phyloP scores from a whole-genome alignment of 1,140 invertebrate species.

The Drosophila pseudoananassae region DNA sequence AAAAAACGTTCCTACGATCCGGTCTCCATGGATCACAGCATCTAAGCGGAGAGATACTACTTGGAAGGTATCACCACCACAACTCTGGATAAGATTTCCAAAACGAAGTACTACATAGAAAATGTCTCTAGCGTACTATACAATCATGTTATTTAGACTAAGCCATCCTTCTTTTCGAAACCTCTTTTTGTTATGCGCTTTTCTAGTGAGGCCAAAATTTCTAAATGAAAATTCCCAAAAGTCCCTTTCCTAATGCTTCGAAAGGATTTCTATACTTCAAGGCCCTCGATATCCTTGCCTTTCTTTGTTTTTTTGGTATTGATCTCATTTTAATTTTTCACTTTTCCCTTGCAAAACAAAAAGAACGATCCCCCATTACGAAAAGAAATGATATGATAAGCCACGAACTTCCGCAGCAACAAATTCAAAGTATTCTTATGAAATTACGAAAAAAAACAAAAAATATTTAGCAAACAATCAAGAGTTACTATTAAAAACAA shows the following conservation, averaged over 20 bases:
- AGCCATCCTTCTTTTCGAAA: constrained; percentile 15
- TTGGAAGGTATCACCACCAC: not conserved
- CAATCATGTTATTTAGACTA: constrained; percentile 23
- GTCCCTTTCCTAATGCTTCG: constrained; percentile 13
- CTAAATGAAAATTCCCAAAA: not conserved
- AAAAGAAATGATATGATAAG: constrained; percentile 40
- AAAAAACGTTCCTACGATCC: constrained; percentile 80
- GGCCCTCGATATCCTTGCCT: constrained; percentile 18
- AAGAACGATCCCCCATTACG: constrained; percentile 15
- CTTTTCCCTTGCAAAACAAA: constrained; percentile 57
- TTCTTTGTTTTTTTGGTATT: constrained; percentile 64
- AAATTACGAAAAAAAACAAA: constrained; percentile 67
- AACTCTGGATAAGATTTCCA: constrained; percentile 10
- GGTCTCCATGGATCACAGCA: constrained; percentile 79
- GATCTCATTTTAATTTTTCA: constrained; percentile 77
- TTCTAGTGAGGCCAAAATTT: constrained; percentile 13
- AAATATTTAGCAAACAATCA: constrained; percentile 35
- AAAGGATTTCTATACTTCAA: constrained; percentile 21
- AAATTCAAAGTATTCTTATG: constrained; percentile 76
- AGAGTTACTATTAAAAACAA: constrained; percentile 53
- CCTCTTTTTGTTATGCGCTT: constrained; percentile 13
- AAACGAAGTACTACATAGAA: constrained; percentile 1
- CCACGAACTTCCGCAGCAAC: constrained; percentile 66
- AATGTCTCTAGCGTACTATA: constrained; percentile 4
- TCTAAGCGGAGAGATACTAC: constrained; percentile 42